Percentiles rank a stretch among this genome's conserved stretches.
Evolutionary conservation across 2,888 invertebrate species (phyloP).

Genomic region (Hydroisotoma schaefferi): DNA sequence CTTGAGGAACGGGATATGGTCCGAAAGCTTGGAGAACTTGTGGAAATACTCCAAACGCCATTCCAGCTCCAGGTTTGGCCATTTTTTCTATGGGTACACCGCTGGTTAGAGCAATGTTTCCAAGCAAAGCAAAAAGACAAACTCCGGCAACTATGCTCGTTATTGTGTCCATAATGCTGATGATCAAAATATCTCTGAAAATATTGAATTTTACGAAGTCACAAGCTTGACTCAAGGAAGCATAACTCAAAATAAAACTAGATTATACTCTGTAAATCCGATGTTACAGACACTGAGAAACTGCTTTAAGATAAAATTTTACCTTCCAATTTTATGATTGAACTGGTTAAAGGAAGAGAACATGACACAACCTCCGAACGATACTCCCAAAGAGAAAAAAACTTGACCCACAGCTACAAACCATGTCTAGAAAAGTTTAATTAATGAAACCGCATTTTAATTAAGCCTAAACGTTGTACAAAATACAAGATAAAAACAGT

Average conservation of each 20-base stretch:
- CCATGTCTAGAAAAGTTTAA: background rate
- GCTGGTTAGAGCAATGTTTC: background rate
- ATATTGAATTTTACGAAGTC: too few relatives aligned
- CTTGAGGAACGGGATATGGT: constrained; percentile 8
- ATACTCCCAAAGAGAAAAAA: constrained; percentile 72
- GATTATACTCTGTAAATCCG: too few relatives aligned
- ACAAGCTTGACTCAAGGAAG: background rate
- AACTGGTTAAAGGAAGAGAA: constrained; percentile 73
- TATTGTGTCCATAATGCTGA: constrained; percentile 17
- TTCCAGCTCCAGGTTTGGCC: background rate
- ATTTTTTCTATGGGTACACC: background rate
- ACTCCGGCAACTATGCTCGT: constrained; percentile 18
- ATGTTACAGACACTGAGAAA: too few relatives aligned
- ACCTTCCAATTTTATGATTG: constrained; percentile 67
- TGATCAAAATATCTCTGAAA: constrained; percentile 12
- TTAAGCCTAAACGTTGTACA: too few relatives aligned
- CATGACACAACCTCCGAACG: constrained; percentile 71
- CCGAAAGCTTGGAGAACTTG: constrained; percentile 1
- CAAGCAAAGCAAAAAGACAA: constrained; percentile 3
- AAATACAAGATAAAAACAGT: too few relatives aligned
- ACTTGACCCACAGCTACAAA: constrained; percentile 67
- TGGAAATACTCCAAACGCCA: constrained; percentile 16
- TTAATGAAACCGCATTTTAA: too few relatives aligned
- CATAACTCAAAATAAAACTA: background rate
- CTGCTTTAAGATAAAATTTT: constrained; percentile 30